phyloP scores from a whole-genome alignment of 2,113 vertebrate genomes.

The Pipra filicauda region DNA sequence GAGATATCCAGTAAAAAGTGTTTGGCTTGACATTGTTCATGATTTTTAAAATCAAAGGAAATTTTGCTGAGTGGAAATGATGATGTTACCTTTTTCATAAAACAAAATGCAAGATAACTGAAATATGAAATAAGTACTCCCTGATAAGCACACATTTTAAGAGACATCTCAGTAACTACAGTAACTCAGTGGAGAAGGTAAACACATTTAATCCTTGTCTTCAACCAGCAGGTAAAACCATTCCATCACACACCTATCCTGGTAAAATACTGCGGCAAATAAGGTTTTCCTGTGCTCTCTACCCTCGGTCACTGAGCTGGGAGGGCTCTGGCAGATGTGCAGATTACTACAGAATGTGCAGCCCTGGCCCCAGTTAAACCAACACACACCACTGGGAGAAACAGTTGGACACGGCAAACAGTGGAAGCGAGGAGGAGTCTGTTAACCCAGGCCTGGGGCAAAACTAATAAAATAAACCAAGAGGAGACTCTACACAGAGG shows the following conservation, averaged over 20 bases:
- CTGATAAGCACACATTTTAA: background rate
- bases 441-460: background rate
- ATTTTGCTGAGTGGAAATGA: background rate
- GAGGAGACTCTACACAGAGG: background rate
- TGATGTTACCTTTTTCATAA: background rate
- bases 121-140: background rate
- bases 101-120: background rate
- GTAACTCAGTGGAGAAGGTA: background rate
- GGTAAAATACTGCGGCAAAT: background rate
- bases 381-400: background rate
- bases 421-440: background rate
- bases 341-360: background rate
- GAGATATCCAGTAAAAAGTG: rapidly evolving
- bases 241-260: background rate
- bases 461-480: background rate
- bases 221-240: background rate
- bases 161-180: background rate
- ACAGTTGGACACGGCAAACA: background rate
- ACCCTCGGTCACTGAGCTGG: background rate
- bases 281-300: background rate
- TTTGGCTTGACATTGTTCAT: background rate
- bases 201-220: background rate
- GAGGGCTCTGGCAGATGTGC: background rate
- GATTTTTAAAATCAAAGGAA: background rate
- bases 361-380: background rate